Evolutionary conservation across 30 jellyfish, hydroid and myxozoan species (phyloP).

Genomic region (Hydra vulgaris): DNA sequence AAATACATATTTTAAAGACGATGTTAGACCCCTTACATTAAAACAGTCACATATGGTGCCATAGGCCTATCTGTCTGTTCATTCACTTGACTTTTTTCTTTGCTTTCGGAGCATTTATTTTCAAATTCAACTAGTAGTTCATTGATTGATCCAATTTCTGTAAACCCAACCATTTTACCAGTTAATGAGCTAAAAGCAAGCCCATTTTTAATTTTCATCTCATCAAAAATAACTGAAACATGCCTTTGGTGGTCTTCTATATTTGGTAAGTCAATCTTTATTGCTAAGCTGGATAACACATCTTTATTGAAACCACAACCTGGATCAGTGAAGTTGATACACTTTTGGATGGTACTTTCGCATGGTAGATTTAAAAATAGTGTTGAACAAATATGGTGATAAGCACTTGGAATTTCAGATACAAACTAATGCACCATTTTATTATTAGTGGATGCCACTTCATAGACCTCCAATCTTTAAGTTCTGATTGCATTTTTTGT

Average conservation of each 20-base stretch:
- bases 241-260: background rate
- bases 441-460: conserved; percentile 1
- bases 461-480: background rate
- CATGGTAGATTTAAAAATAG: background rate
- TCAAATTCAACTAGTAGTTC: background rate
- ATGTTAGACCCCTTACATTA: background rate
- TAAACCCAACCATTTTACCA: conserved; percentile 17
- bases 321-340: conserved; percentile 6
- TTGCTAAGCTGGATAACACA: background rate
- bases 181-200: conserved; percentile 8
- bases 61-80: background rate
- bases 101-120: background rate
- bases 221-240: conserved; percentile 18
- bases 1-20: background rate
- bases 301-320: conserved; percentile 6
- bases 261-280: background rate
- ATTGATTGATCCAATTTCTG: conserved; percentile 16
- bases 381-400: background rate
- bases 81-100: background rate
- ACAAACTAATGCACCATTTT: background rate
- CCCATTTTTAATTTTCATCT: conserved; percentile 13
- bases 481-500: background rate
- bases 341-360: background rate
- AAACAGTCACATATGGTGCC: background rate
- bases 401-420: background rate